These are phyloP conservation scores for Eleginops maclovinus DNA, from an alignment of 2,113 vertebrate species.

Conservation along the genomic window DNA sequence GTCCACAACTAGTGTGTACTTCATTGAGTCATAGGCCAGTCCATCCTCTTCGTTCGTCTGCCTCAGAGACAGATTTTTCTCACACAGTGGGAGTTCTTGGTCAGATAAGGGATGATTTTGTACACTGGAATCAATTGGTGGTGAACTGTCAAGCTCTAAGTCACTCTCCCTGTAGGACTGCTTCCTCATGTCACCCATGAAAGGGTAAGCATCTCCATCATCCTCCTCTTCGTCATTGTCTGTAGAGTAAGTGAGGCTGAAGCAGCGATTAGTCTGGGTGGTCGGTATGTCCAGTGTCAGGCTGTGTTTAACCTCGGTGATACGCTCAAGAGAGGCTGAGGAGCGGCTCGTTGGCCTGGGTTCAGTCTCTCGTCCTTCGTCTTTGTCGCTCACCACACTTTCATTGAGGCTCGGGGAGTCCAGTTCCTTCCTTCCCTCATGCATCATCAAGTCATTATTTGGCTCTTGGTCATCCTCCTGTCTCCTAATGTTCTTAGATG, in stretches of 20 bases:
- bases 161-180: conserved; percentile 78
- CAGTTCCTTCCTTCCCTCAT: conserved; percentile 72
- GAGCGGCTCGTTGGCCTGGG: conserved; percentile 69
- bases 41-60: conserved; percentile 83
- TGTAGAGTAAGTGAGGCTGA: conserved; percentile 85
- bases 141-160: conserved; percentile 78
- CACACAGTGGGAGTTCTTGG: conserved; percentile 71
- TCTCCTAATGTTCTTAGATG: conserved; percentile 67
- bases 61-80: conserved; percentile 61
- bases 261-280: conserved; percentile 89
- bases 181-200: conserved; percentile 74
- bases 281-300: conserved; percentile 85
- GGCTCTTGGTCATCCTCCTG: conserved; percentile 77
- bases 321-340: conserved; percentile 80
- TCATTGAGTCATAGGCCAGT: conserved; percentile 96
- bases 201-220: conserved; percentile 74
- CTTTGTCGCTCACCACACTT: conserved; percentile 81
- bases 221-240: conserved; percentile 87
- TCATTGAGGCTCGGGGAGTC: conserved; percentile 81
- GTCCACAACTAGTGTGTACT: conserved; percentile 98
- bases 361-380: conserved; percentile 79
- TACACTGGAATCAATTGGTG: conserved; percentile 80
- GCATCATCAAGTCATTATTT: conserved; percentile 83
- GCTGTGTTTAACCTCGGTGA: conserved; percentile 84
- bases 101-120: conserved; percentile 63